These are phyloP conservation scores for Tachycineta bicolor DNA, from an alignment of 2,113 vertebrate species.

Conservation along the genomic window DNA sequence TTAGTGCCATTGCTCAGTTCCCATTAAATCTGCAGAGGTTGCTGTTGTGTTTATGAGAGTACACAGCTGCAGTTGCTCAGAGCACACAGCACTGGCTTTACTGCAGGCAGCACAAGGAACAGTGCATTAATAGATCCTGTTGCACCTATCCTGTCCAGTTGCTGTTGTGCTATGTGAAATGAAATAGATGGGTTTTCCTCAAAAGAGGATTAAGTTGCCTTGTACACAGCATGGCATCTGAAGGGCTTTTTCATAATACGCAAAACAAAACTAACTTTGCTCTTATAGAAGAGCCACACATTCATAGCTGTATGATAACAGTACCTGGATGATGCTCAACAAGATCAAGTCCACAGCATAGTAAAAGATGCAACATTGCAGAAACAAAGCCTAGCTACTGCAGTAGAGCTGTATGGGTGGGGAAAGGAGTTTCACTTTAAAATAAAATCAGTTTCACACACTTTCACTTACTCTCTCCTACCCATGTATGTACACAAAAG, in stretches of 20 bases:
- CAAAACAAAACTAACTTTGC: background rate
- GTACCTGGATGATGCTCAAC: background rate
- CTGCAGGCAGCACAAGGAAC: background rate
- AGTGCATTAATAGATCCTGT: background rate
- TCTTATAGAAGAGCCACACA: background rate
- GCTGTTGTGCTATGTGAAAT: background rate
- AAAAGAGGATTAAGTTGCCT: background rate
- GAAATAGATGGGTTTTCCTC: background rate
- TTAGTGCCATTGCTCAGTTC: background rate
- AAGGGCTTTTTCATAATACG: background rate
- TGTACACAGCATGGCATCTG: background rate
- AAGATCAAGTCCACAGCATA: background rate
- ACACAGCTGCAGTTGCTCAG: background rate
- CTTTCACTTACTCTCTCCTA: background rate
- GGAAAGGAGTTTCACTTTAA: background rate
- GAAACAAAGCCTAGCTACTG: background rate
- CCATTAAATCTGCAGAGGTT: background rate
- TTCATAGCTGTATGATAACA: background rate
- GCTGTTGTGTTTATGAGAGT: background rate
- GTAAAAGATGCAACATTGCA: background rate
- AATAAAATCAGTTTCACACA: background rate
- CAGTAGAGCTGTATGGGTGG: background rate
- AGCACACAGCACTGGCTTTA: background rate
- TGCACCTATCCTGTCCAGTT: background rate
- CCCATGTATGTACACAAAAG: background rate